These are phyloP conservation scores for Gasteruption jaculator DNA, from an alignment of 2,888 invertebrate genomes.

Conservation along the genomic window DNA sequence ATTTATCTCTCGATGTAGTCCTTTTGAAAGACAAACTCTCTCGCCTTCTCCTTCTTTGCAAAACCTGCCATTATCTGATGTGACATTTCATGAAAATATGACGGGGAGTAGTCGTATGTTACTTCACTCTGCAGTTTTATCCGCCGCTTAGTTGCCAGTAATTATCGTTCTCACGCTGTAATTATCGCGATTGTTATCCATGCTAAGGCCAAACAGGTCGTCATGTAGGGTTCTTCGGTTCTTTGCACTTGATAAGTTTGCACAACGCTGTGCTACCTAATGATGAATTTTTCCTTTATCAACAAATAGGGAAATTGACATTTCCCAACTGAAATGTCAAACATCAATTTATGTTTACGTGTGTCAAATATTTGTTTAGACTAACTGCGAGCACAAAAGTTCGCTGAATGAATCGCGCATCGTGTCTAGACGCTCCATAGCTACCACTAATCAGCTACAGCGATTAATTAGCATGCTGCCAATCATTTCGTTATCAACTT, in stretches of 20 bases:
- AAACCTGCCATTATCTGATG: conserved; percentile 37
- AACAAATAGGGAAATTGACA: too few species aligned
- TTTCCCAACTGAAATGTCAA: too few species aligned
- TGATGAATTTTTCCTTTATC: too few species aligned
- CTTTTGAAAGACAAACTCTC: not conserved
- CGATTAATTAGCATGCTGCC: conserved; percentile 40
- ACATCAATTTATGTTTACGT: too few species aligned
- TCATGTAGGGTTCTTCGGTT: too few species aligned
- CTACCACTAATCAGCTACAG: conserved; percentile 28
- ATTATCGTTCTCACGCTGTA: conserved; percentile 43
- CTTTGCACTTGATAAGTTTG: too few species aligned
- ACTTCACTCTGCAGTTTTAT: conserved; percentile 22
- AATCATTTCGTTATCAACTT: conserved; percentile 41
- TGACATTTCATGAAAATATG: conserved; percentile 44
- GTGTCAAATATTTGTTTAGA: too few species aligned
- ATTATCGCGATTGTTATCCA: conserved; percentile 46
- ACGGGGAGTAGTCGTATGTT: conserved; percentile 32
- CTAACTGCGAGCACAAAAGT: too few species aligned
- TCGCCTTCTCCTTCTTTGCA: conserved; percentile 15
- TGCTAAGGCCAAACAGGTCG: conserved; percentile 26
- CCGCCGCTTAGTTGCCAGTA: conserved; percentile 27
- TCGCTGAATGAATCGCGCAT: conserved; percentile 13
- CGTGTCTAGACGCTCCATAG: conserved; percentile 33
- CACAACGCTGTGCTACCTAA: too few species aligned
- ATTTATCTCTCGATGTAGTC: conserved; percentile 2